These are phyloP conservation scores for Nerophis lumbriciformis DNA, from an alignment of 2,113 vertebrate genomes.

Conservation along the genomic window DNA sequence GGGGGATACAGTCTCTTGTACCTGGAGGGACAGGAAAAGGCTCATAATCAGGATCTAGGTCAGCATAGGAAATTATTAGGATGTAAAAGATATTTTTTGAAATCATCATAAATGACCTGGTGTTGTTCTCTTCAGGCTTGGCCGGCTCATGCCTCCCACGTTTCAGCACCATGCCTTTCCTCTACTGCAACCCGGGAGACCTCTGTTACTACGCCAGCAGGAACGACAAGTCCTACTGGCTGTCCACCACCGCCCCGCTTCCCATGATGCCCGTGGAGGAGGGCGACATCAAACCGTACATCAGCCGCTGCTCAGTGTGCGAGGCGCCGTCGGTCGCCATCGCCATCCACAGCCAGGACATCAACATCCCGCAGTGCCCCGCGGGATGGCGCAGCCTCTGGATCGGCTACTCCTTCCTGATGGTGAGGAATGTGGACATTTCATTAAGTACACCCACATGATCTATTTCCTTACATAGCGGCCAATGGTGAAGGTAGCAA, in stretches of 20 bases:
- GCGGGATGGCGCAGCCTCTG: conserved; percentile 92
- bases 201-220: conserved; percentile 92
- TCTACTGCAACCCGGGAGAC: conserved; percentile 96
- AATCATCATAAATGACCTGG: background rate
- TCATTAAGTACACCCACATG: too few relatives aligned
- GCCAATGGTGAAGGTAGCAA: too few relatives aligned
- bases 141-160: conserved; percentile 91
- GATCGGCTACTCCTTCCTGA: conserved; percentile 98
- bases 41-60: conserved; percentile 98
- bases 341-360: conserved; percentile 92
- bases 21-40: conserved; percentile 94
- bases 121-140: conserved; percentile 71
- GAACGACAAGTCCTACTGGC: conserved; percentile 98
- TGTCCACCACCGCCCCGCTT: conserved; percentile 91
- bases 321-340: conserved; percentile 94
- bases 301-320: conserved; percentile 95
- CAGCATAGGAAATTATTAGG: conserved; percentile 17
- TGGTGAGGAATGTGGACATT: conserved; percentile 72
- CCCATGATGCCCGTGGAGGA: conserved; percentile 98
- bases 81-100: too few relatives aligned
- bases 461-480: too few relatives aligned
- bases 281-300: conserved; percentile 85
- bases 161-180: conserved; percentile 96
- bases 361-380: conserved; percentile 89
- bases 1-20: conserved; percentile 95